Conservation (phyloP, 2,797 vertebrate genomes). For the Hapalemur alaotrensis region DNA sequence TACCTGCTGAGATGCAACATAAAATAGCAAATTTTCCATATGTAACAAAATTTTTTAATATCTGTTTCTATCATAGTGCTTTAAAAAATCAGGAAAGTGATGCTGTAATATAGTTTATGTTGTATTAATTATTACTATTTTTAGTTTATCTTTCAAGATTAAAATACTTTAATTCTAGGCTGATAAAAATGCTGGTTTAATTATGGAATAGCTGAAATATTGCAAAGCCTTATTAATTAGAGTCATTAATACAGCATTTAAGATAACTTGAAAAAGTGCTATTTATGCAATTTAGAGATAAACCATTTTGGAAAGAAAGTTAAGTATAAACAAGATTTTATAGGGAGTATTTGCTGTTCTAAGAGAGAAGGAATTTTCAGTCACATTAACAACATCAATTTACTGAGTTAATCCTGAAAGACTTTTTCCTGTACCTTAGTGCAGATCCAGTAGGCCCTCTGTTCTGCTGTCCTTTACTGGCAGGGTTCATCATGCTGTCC, state of each 20-base stretch:
- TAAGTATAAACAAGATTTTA: background rate
- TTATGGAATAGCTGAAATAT: constrained; percentile 6
- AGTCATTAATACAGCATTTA: background rate
- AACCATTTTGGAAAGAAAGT: background rate
- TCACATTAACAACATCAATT: background rate
- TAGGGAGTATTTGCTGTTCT: background rate
- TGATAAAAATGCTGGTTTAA: constrained; percentile 19
- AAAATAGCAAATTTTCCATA: background rate
- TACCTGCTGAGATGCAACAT: background rate
- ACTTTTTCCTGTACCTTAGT: background rate
- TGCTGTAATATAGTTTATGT: background rate
- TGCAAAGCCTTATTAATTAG: constrained; percentile 13
- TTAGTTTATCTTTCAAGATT: background rate
- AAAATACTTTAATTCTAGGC: constrained; percentile 14
- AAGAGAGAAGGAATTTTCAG: background rate
- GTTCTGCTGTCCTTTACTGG: background rate
- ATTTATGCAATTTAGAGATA: constrained; percentile 13
- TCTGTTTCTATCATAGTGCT: background rate
- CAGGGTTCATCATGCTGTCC: background rate
- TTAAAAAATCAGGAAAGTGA: background rate
- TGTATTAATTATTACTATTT: background rate
- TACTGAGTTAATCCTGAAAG: background rate
- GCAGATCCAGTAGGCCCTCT: background rate
- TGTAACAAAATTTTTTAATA: background rate
- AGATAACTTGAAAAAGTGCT: background rate